Evolutionary conservation across 2,113 vertebrate species (phyloP), one percentile per base, ranked within the genome.

Genomic region (Hippocampus comes): DNA sequence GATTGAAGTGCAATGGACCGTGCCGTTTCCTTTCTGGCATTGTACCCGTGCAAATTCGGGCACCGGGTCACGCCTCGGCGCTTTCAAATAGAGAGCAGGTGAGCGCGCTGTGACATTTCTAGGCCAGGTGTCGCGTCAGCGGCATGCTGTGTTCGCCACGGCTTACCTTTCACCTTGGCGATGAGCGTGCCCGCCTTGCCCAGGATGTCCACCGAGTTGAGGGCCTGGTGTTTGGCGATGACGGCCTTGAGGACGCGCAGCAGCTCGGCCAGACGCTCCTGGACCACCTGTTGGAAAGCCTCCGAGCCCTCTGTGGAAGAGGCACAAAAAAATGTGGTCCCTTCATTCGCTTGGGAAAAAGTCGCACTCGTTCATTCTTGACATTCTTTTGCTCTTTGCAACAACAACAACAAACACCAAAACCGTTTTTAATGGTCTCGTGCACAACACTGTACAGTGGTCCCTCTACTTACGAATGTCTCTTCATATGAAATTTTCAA

Each of bases 101-200:
- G 63, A 23, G 11, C 21, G 42, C n/a, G n/a, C 10, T n/a, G 20
- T 46, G 63, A 65, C 42, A 23, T 65, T 23, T n/a, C 30, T 18
- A 20, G 25, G 57, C 57, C 25, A 17, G 14, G 10, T 46, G 41
- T 46, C 4, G 53, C 61, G 67, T 27, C 46, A 61, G 56, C 42
- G 12, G 42, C 68, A 67, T 78, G 53, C 2, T 18, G 7, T 5
- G 38, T 12, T 7, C 55, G 38, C 43, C 55, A 70, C 42, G 25
- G 77, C 95, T 95, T 87, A 98, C 97, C 97, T 98, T 98, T 99
- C 77, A 98, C 95, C 90, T 98, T 99, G 76, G 96, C 91, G 67
- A 96, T 94, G 88, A 99, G 93, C 8, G 93, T 94, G 79, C 97
- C 97, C 30, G 96, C 95, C 25, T 95, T 95, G 86, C 95, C 95